Evolutionary conservation across 2,113 vertebrate genomes (phyloP).

Genomic region (Argyrosomus japonicus): DNA sequence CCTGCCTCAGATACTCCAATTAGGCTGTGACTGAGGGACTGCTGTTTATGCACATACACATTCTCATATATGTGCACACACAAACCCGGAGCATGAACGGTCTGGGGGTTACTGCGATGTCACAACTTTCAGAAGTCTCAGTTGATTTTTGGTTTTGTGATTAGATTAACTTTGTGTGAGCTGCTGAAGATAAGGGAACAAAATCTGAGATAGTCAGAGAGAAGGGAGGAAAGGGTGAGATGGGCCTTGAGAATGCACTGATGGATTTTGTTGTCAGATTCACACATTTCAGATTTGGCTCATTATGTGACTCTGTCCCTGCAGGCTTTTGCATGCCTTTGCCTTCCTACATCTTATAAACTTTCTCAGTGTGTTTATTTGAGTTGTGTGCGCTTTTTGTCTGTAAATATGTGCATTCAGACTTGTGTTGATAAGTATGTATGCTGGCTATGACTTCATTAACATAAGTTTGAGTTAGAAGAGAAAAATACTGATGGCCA

Average conservation of each 20-base stretch:
- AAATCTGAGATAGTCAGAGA: constrained; percentile 45
- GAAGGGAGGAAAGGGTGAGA: constrained; percentile 39
- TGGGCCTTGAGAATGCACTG: constrained; percentile 60
- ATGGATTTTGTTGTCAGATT: constrained; percentile 72
- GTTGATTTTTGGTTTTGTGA: constrained; percentile 57
- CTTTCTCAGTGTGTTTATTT: constrained; percentile 11
- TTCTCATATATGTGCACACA: constrained; percentile 21
- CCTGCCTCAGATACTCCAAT: constrained; percentile 72
- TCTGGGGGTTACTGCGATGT: constrained; percentile 34
- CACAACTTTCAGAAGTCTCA: constrained; percentile 62
- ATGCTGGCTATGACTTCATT: background rate
- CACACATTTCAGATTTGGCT: constrained; percentile 70
- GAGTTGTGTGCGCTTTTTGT: constrained; percentile 17
- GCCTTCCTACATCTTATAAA: constrained; percentile 53
- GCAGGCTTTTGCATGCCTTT: constrained; percentile 53
- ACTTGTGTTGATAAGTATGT: background rate
- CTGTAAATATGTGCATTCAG: constrained; percentile 21
- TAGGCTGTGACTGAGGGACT: constrained; percentile 61
- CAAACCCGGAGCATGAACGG: constrained; percentile 8
- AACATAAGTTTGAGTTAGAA: constrained; percentile 6
- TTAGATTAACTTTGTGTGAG: constrained; percentile 62
- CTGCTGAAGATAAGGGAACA: constrained; percentile 58
- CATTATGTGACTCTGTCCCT: constrained; percentile 65
- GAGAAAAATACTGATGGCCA: background rate
- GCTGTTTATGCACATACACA: constrained; percentile 43